Percentiles rank a stretch among this genome's conserved stretches.
phyloP scores from a whole-genome alignment of 2,113 vertebrate genomes.

The Dermatemys mawii region DNA sequence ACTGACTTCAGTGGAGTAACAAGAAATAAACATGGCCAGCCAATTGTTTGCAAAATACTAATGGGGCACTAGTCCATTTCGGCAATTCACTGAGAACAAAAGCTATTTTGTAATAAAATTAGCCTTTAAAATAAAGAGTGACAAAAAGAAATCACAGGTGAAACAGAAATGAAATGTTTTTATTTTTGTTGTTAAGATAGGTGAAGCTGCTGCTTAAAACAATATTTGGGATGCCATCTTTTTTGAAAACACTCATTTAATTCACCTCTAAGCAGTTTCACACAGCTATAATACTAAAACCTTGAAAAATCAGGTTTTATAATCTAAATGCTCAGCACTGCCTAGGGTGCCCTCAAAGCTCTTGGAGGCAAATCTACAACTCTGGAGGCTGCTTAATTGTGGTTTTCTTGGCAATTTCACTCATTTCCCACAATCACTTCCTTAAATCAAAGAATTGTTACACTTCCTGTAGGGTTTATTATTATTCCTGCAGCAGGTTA shows the following conservation, averaged over 20 bases:
- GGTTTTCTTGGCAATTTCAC: slow-evolving; percentile 21
- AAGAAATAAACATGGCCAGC: neutral
- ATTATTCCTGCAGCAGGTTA: slow-evolving; percentile 18
- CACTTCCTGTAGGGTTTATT: slow-evolving; percentile 6
- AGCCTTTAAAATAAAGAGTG: neutral
- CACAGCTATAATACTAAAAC: neutral
- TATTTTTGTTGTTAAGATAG: neutral
- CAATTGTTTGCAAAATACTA: neutral
- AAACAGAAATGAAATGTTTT: neutral
- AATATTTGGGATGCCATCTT: neutral
- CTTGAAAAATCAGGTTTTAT: neutral
- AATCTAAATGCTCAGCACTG: neutral
- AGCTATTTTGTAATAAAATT: neutral
- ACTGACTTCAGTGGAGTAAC: neutral
- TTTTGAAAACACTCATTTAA: neutral
- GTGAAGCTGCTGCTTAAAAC: neutral
- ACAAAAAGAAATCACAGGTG: neutral
- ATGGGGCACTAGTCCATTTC: neutral
- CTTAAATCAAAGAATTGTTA: slow-evolving; percentile 28
- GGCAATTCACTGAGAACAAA: neutral
- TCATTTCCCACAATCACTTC: slow-evolving; percentile 24
- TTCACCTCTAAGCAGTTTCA: slow-evolving; percentile 5
- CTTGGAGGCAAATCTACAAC: neutral
- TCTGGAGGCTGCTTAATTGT: slow-evolving; percentile 4
- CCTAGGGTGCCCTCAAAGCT: neutral